Evolutionary conservation across 2,888 invertebrate genomes (phyloP), one percentile per base, ranked within the genome.

Genomic region (Bruchidius siliquastri): DNA sequence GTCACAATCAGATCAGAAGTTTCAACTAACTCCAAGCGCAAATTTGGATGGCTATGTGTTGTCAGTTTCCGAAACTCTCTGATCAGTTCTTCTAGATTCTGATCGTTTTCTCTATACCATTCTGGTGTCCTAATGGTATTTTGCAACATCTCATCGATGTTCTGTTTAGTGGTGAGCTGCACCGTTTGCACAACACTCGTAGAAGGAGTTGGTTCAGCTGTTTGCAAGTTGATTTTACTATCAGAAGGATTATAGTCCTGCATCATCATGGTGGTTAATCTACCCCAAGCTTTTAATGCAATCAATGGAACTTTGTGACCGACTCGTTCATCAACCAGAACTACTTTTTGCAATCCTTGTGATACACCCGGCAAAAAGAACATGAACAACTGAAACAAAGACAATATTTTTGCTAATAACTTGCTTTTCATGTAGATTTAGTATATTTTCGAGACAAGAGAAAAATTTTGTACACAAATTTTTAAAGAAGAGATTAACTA

Each of bases 351-450:
- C 77, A 93, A 83, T 0, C 90, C 89, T 66, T 88, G 88, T 21
- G 90, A 84, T 73, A 93, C 88, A 0, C 93, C 93, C 0, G 93
- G 93, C 75, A 93, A 82, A 77, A 91, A 91, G 81, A 89, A 87
- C 81, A 90, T 88, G 68, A 91, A 68, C 21, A 49, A 1, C 49
- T 49, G 49, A 49, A 49, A 13, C 0, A 49, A 49, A 49, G 13
- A 1, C 13, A 13, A 49, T 49, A 30, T 30, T 30, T 30, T n/a
- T n/a, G n/a, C n/a, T 26, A 8, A 26, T 26, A 26, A 8, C 2
- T 26, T 26, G 26, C 26, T 26, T 26, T 26, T 26, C 3, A 26
- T 26, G 8, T 26, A 26, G 8, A 26, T 2, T 26, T 26, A 26
- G 26, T 26, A 4, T 26, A 26, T n/a, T n/a, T 26, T 4, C 2